Evolutionary conservation across 2,113 vertebrate species (phyloP).

Genomic region (Misgurnus mizolepis): DNA sequence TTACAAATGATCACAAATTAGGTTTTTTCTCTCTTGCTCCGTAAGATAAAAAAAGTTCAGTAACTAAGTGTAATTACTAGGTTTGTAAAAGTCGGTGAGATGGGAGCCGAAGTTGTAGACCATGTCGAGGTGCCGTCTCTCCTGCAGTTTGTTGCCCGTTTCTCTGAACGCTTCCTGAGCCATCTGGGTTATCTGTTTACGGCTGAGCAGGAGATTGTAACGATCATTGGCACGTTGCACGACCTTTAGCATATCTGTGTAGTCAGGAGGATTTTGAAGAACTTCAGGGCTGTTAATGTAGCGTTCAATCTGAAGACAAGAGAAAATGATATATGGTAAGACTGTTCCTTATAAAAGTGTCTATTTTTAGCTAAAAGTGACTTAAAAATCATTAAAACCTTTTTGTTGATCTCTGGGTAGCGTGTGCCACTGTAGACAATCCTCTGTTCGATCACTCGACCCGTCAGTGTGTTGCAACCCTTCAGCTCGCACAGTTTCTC

Average conservation of each 20-base stretch:
- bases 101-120: slow-evolving; percentile 91
- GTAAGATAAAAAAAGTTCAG: neutral
- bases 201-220: slow-evolving; percentile 74
- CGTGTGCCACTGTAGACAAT: slow-evolving; percentile 80
- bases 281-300: slow-evolving; percentile 83
- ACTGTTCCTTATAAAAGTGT: too few species aligned
- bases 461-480: slow-evolving; percentile 80
- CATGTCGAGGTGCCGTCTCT: slow-evolving; percentile 84
- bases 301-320: slow-evolving; percentile 74
- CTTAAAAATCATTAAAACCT: slow-evolving; percentile 53
- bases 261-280: slow-evolving; percentile 81
- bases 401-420: slow-evolving; percentile 87
- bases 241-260: slow-evolving; percentile 79
- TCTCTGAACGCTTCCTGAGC: slow-evolving; percentile 87
- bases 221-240: slow-evolving; percentile 77
- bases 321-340: neutral
- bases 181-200: slow-evolving; percentile 78
- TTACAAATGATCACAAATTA: too few species aligned
- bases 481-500: slow-evolving; percentile 88
- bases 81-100: slow-evolving; percentile 83
- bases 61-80: slow-evolving; percentile 65
- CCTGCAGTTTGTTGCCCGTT: slow-evolving; percentile 81
- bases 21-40: neutral
- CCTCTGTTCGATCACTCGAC: slow-evolving; percentile 86
- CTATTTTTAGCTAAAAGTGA: neutral